Percentiles rank a stretch among this genome's conserved stretches.
phyloP scores from a whole-genome alignment of 1,140 invertebrate genomes.

The Caenorhabditis elegans region DNA sequence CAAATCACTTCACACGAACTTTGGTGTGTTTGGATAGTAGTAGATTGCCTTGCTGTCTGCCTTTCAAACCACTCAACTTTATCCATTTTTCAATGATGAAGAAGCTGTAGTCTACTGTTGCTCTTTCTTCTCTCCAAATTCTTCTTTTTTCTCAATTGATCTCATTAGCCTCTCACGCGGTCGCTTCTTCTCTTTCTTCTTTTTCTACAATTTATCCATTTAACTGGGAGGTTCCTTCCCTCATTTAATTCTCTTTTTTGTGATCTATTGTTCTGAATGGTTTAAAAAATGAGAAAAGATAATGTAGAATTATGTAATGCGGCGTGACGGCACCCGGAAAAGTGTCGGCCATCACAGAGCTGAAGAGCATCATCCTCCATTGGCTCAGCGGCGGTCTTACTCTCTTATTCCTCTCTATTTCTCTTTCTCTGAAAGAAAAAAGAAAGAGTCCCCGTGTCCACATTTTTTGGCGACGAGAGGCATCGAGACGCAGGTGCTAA shows the following conservation, averaged over 20 bases:
- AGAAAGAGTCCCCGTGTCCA: constrained; percentile 30
- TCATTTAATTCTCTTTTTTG: background rate
- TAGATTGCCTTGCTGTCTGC: background rate
- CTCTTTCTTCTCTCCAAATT: background rate
- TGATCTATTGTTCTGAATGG: background rate
- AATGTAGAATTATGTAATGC: background rate
- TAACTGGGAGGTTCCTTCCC: background rate
- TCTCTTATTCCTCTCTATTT: background rate
- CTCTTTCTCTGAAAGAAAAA: background rate
- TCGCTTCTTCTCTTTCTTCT: background rate
- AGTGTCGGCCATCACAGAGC: background rate
- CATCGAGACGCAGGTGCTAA: constrained; percentile 15
- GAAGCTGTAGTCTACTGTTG: background rate
- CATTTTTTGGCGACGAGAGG: constrained; percentile 25
- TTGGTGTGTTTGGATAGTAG: background rate
- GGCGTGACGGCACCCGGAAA: background rate
- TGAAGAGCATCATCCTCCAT: background rate
- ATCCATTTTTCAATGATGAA: background rate
- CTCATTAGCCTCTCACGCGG: constrained; percentile 15
- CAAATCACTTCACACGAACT: background rate
- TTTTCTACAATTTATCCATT: background rate
- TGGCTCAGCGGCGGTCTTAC: constrained; percentile 5
- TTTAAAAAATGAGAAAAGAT: background rate
- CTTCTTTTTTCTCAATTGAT: background rate
- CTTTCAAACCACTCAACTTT: background rate